Conservation (phyloP, 2,113 vertebrate genomes). For the Passer montanus region DNA sequence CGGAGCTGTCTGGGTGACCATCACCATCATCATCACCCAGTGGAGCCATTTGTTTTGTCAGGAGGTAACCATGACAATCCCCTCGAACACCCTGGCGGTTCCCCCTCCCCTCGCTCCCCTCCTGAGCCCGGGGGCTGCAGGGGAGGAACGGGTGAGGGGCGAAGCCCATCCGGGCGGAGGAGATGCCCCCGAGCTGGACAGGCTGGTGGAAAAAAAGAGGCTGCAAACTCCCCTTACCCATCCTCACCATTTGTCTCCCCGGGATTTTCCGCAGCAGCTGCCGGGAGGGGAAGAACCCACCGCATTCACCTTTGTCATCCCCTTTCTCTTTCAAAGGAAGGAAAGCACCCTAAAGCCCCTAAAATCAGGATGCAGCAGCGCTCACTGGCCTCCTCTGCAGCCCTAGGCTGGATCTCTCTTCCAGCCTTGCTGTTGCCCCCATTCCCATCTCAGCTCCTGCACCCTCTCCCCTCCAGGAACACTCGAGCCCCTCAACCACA, state of each 20-base stretch:
- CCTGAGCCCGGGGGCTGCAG: neutral
- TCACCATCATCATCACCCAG: slow-evolving; percentile 3
- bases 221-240: neutral
- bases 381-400: neutral
- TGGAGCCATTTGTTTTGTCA: slow-evolving; percentile 81
- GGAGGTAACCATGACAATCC: slow-evolving; percentile 92
- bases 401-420: neutral
- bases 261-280: neutral
- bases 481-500: neutral
- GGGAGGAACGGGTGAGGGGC: neutral
- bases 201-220: neutral
- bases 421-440: neutral
- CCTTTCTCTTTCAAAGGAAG: neutral
- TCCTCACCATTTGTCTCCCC: neutral
- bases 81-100: slow-evolving; percentile 40
- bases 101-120: neutral
- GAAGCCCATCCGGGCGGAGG: neutral
- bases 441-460: neutral
- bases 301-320: neutral
- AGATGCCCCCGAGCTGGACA: neutral
- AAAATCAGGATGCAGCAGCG: neutral
- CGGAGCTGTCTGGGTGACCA: slow-evolving; percentile 74
- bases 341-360: neutral
- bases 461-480: neutral
- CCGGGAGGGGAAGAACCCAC: neutral